phyloP scores from a whole-genome alignment of 2,113 vertebrate genomes.

The Esox niger region DNA sequence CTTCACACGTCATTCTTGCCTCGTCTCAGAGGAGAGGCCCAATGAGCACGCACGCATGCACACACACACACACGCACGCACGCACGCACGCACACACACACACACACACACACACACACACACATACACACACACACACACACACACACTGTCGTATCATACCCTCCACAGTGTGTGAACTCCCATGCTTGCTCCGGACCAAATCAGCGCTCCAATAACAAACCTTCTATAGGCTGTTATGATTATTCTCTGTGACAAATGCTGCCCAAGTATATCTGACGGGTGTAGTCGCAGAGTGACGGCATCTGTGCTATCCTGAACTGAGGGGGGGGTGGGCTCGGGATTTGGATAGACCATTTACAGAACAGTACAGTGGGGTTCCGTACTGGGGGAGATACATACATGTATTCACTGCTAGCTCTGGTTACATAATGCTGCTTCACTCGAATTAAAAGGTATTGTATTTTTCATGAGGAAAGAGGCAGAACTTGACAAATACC shows the following conservation, averaged over 20 bases:
- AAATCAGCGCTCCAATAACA: slow-evolving; percentile 68
- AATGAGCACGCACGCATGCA: slow-evolving; percentile 54
- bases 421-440: slow-evolving; percentile 14
- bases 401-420: slow-evolving; percentile 36
- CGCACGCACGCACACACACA: slow-evolving; percentile 29
- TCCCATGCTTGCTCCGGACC: slow-evolving; percentile 32
- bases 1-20: slow-evolving; percentile 35
- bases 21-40: slow-evolving; percentile 40
- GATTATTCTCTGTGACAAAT: slow-evolving; percentile 62
- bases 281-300: slow-evolving; percentile 6
- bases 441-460: slow-evolving; percentile 52
- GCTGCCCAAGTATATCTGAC: slow-evolving; percentile 37
- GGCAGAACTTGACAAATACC: no score
- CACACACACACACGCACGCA: slow-evolving; percentile 48
- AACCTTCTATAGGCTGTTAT: slow-evolving; percentile 50
- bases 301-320: neutral
- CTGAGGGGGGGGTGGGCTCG: no score
- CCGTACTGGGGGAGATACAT: no score
- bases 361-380: slow-evolving; percentile 4
- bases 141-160: slow-evolving; percentile 42
- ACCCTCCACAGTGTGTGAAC: slow-evolving; percentile 64
- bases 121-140: slow-evolving; percentile 19
- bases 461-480: slow-evolving; percentile 37
- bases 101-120: slow-evolving; percentile 21
- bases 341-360: neutral